Conservation (phyloP, 1,140 invertebrate genomes). For the Zaprionus capensis region DNA sequence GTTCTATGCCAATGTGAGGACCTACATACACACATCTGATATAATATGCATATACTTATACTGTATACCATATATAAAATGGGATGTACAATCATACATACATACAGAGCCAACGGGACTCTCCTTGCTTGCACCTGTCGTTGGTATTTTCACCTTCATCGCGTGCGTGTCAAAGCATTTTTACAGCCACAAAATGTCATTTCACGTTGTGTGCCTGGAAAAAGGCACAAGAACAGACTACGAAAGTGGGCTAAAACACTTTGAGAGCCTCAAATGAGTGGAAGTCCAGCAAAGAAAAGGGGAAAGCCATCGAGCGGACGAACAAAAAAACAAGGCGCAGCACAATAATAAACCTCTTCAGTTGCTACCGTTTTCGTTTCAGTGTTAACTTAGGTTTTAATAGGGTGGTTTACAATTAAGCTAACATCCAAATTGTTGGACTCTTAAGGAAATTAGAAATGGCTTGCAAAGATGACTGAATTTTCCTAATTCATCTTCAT, state of each 20-base stretch:
- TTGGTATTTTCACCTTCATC: constrained; percentile 57
- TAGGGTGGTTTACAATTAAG: neutral
- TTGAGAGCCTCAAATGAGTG: neutral
- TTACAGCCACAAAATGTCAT: constrained; percentile 77
- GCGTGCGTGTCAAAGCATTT: constrained; percentile 74
- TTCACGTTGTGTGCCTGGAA: constrained; percentile 62
- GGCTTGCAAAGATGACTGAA: neutral
- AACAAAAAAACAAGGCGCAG: constrained; percentile 23
- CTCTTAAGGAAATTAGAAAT: neutral
- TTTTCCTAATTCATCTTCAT: no score
- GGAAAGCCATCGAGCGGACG: neutral
- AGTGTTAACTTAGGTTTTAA: neutral
- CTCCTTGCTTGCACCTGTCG: constrained; percentile 62
- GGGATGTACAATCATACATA: constrained; percentile 8
- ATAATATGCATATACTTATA: constrained; percentile 4
- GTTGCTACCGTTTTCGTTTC: neutral
- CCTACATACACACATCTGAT: neutral
- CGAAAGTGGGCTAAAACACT: constrained; percentile 29
- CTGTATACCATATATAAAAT: neutral
- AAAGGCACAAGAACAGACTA: constrained; percentile 30
- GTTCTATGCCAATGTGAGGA: neutral
- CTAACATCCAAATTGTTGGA: neutral
- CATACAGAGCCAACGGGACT: constrained; percentile 31
- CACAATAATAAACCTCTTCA: constrained; percentile 15
- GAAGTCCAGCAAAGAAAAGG: constrained; percentile 13